Conservation (phyloP, 2,888 invertebrate genomes). For the Drosophila leonis region DNA sequence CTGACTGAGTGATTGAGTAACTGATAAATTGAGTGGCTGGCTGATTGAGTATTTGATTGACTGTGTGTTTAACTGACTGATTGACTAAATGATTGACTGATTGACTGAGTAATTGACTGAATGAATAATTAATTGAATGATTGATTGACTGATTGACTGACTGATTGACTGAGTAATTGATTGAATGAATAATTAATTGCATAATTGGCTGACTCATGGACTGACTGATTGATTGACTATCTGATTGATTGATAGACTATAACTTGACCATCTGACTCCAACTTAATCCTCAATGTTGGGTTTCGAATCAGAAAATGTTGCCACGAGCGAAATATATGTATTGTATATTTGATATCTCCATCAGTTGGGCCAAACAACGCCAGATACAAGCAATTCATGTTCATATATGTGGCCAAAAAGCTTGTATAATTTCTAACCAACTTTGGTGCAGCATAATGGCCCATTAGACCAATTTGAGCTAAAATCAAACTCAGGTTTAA, state of each 20-base stretch:
- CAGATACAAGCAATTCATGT: neutral
- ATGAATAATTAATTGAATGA: no score
- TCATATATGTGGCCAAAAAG: neutral
- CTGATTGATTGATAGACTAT: neutral
- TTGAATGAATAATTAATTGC: neutral
- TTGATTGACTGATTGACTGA: no score
- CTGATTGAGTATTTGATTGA: neutral
- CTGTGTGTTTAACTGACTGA: no score
- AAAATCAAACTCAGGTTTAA: conserved; percentile 1
- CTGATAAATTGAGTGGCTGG: neutral
- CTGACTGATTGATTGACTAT: no score
- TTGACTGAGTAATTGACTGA: no score
- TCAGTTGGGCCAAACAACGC: neutral
- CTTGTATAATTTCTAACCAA: neutral
- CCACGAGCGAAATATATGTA: no score
- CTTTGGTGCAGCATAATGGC: conserved; percentile 30
- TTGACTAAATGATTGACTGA: no score
- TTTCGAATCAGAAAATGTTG: neutral
- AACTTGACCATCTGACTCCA: neutral
- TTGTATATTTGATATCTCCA: neutral
- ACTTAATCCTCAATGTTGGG: neutral
- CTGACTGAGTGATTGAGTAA: neutral
- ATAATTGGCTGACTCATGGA: no score
- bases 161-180: no score
- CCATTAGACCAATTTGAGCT: conserved; percentile 35